Conservation (phyloP, 1,140 invertebrate genomes). For the roundworm (Caenorhabditis elegans) region WBcel235 BX284604.4:9893501-9894000, state of each 20-base stretch:
- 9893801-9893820: background rate
- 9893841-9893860: too few species aligned
- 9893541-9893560: background rate
- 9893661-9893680: background rate
- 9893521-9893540: too few species aligned
- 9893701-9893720: slow-evolving; percentile 13
- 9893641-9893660: background rate
- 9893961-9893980: too few species aligned
- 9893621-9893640: background rate
- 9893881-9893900: too few species aligned
- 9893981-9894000: too few species aligned
- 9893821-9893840: too few species aligned
- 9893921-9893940: too few species aligned
- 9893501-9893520: background rate
- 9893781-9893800: background rate
- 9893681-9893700: slow-evolving; percentile 8
- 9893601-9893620: background rate
- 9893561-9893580: background rate
- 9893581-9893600: background rate
- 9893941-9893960: too few species aligned
- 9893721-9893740: background rate
- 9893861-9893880: too few species aligned
- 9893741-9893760: background rate
- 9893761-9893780: background rate
- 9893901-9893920: too few species aligned